These are phyloP conservation scores for Vanessa atalanta DNA, from an alignment of 1,140 invertebrate genomes.

Conservation along the genomic window DNA sequence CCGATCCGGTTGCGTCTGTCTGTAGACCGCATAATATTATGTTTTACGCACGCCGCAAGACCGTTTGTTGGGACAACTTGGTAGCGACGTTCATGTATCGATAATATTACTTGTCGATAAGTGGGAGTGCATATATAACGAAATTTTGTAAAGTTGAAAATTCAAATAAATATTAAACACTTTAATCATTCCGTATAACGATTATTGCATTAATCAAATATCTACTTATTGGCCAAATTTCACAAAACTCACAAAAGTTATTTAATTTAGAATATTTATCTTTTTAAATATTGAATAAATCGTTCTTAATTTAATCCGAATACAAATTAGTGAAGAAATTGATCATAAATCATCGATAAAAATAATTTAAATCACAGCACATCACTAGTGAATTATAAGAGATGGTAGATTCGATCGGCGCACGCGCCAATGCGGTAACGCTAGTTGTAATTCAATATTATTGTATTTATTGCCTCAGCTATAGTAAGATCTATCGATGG, in stretches of 20 bases:
- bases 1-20: slow-evolving; percentile 56
- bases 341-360: slow-evolving; percentile 37
- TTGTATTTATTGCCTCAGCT: slow-evolving; percentile 61
- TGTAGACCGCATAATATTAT: slow-evolving; percentile 73
- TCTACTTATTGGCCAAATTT: too few relatives aligned
- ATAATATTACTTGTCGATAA: not conserved
- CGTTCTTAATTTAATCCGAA: too few relatives aligned
- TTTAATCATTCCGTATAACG: too few relatives aligned
- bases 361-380: slow-evolving; percentile 22
- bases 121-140: too few relatives aligned
- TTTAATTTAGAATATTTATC: too few relatives aligned
- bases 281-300: too few relatives aligned
- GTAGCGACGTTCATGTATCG: slow-evolving; percentile 46
- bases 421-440: slow-evolving; percentile 69
- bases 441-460: slow-evolving; percentile 70
- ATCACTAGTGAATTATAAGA: slow-evolving; percentile 47
- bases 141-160: too few relatives aligned
- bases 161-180: too few relatives aligned
- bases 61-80: slow-evolving; percentile 68
- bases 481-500: slow-evolving; percentile 4
- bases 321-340: not conserved
- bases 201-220: too few relatives aligned
- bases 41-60: slow-evolving; percentile 70
- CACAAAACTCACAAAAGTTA: too few relatives aligned
- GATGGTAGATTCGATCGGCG: slow-evolving; percentile 61